Evolutionary conservation across 1,140 invertebrate genomes (phyloP).

Genomic region (Chelonus insularis): DNA sequence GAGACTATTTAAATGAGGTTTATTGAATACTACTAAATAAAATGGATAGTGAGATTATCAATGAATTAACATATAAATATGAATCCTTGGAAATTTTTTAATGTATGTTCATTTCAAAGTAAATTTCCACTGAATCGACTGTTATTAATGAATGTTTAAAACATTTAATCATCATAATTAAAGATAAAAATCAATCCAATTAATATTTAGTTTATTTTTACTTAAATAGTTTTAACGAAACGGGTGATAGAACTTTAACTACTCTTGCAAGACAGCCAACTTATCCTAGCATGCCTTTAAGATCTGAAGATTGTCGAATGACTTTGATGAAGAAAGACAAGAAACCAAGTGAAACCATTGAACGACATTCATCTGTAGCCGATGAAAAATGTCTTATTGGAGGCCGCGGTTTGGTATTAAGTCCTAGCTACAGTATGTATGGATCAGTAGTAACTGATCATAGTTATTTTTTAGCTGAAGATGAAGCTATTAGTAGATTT

Average conservation of each 20-base stretch:
- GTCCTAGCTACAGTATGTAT: slow-evolving; percentile 56
- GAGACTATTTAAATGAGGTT: too few relatives aligned
- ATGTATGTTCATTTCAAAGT: too few relatives aligned
- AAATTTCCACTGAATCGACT: too few relatives aligned
- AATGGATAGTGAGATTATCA: too few relatives aligned
- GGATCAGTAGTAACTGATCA: slow-evolving; percentile 48
- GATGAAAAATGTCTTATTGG: slow-evolving; percentile 45
- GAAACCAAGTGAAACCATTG: slow-evolving; percentile 37
- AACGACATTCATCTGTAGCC: slow-evolving; percentile 45
- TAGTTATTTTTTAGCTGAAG: slow-evolving; percentile 54
- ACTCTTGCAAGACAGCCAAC: slow-evolving; percentile 54
- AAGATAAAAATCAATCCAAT: neutral
- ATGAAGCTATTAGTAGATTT: slow-evolving; percentile 57
- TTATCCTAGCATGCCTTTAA: slow-evolving; percentile 57
- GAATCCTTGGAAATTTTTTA: too few relatives aligned
- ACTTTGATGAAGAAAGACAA: slow-evolving; percentile 49
- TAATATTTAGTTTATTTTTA: slow-evolving; percentile 4
- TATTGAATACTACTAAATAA: too few relatives aligned
- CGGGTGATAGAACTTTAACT: slow-evolving; percentile 53
- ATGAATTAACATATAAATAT: too few relatives aligned
- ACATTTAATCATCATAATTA: too few relatives aligned
- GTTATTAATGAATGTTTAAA: too few relatives aligned
- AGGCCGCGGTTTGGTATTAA: slow-evolving; percentile 38
- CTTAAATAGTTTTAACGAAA: slow-evolving; percentile 53
- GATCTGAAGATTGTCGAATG: slow-evolving; percentile 53